Evolutionary conservation across 2,113 vertebrate species (phyloP).

Genomic region (Gasterosteus nipponicus): DNA sequence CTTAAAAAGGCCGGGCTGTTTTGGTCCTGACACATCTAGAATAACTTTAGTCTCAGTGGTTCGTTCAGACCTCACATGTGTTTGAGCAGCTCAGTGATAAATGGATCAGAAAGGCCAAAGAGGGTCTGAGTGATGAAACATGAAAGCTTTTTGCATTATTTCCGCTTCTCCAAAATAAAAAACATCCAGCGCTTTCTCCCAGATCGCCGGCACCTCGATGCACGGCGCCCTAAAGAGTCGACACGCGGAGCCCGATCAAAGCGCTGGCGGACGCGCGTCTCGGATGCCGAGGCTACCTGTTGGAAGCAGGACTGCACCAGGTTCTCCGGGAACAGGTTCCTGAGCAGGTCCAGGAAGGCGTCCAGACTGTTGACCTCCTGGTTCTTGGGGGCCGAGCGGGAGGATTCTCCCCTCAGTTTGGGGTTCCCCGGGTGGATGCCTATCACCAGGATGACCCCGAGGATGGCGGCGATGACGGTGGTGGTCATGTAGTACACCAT

Average conservation of each 20-base stretch:
- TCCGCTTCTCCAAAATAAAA: neutral
- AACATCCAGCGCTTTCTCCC: neutral
- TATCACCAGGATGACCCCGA: slow-evolving; percentile 87
- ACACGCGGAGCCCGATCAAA: neutral
- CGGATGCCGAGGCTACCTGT: slow-evolving; percentile 75
- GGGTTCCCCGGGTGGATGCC: slow-evolving; percentile 87
- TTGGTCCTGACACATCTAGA: slow-evolving; percentile 12
- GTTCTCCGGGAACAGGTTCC: slow-evolving; percentile 88
- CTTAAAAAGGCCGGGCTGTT: slow-evolving; percentile 2
- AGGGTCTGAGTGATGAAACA: neutral
- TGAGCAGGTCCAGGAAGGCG: slow-evolving; percentile 86
- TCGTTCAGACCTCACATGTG: neutral
- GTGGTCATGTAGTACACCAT: slow-evolving; percentile 89
- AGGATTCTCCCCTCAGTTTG: slow-evolving; percentile 71
- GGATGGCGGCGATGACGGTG: slow-evolving; percentile 83
- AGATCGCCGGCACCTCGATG: neutral
- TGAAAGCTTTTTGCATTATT: neutral
- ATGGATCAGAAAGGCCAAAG: neutral
- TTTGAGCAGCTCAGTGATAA: neutral
- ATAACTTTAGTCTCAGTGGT: neutral
- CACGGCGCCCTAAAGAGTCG: neutral
- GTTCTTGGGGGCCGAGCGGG: slow-evolving; percentile 47
- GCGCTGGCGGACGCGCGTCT: neutral
- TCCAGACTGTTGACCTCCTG: slow-evolving; percentile 87
- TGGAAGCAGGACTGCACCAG: slow-evolving; percentile 87